Evolutionary conservation across 2,797 vertebrate genomes (phyloP).

Genomic region (Enteromius paludinosus): DNA sequence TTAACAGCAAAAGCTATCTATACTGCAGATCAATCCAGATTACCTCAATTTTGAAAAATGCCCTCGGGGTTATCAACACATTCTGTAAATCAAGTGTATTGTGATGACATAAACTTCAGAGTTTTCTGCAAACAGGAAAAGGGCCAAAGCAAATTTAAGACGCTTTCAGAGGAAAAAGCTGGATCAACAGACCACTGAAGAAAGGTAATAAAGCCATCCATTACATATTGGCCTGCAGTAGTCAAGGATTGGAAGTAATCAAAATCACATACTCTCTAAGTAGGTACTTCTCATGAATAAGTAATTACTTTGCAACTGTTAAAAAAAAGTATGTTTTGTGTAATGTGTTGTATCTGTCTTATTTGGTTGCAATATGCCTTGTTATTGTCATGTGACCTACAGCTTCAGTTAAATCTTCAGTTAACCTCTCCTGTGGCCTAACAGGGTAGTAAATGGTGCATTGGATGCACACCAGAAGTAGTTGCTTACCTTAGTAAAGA

Average conservation of each 20-base stretch:
- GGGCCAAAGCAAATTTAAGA: not conserved
- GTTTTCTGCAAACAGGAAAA: slow-evolving; percentile 16
- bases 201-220: not conserved
- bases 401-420: not conserved
- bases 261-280: not conserved
- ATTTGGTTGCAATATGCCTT: not conserved
- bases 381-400: not conserved
- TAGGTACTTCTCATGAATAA: not conserved
- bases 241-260: not conserved
- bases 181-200: not conserved
- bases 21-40: slow-evolving; percentile 44
- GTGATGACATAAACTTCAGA: slow-evolving; percentile 22
- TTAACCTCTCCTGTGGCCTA: not conserved
- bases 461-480: not conserved
- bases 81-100: slow-evolving; percentile 1
- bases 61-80: slow-evolving; percentile 44
- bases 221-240: not conserved
- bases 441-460: not conserved
- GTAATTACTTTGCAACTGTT: not conserved
- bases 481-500: too few species aligned
- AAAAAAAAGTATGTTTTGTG: not conserved
- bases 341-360: not conserved
- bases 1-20: slow-evolving; percentile 45
- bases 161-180: not conserved
- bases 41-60: slow-evolving; percentile 32